phyloP scores from a whole-genome alignment of 2,113 vertebrate species.

The Labeo catla region DNA sequence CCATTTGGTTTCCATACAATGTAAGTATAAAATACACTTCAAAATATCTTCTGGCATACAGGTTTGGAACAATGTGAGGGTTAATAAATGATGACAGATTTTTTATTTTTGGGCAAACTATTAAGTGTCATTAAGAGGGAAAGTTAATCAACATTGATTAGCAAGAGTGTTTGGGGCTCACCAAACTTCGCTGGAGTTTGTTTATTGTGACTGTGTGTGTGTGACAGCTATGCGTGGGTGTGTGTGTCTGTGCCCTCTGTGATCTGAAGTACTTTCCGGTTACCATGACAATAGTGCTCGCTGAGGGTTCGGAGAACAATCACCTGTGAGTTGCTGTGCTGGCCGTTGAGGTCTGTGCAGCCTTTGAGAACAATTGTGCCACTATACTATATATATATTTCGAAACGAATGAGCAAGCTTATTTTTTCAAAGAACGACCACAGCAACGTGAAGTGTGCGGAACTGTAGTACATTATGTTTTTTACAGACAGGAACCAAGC shows the following conservation, averaged over 20 bases:
- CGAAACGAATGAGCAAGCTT: neutral
- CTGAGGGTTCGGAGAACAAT: constrained; percentile 67
- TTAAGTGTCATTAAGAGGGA: constrained; percentile 20
- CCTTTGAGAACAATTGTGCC: constrained; percentile 56
- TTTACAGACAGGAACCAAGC: neutral
- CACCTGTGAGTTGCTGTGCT: constrained; percentile 54
- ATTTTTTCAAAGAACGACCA: neutral
- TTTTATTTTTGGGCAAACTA: neutral
- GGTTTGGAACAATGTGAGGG: neutral
- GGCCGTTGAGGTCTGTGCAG: constrained; percentile 56
- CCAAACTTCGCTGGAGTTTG: constrained; percentile 20
- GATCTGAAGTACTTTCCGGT: constrained; percentile 68
- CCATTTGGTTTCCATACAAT: neutral
- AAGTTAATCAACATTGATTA: constrained; percentile 31
- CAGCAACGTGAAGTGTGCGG: neutral
- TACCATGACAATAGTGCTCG: constrained; percentile 75
- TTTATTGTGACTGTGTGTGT: constrained; percentile 37
- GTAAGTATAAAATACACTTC: neutral
- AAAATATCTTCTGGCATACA: neutral
- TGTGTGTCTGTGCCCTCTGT: constrained; percentile 52
- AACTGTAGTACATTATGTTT: neutral
- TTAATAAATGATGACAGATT: neutral
- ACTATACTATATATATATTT: constrained; percentile 21
- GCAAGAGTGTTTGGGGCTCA: constrained; percentile 1
- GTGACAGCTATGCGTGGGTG: constrained; percentile 33